Evolutionary conservation across 1,140 invertebrate species (phyloP), one percentile per base, ranked within the genome.

Genomic region (Sitodiplosis mosellana): DNA sequence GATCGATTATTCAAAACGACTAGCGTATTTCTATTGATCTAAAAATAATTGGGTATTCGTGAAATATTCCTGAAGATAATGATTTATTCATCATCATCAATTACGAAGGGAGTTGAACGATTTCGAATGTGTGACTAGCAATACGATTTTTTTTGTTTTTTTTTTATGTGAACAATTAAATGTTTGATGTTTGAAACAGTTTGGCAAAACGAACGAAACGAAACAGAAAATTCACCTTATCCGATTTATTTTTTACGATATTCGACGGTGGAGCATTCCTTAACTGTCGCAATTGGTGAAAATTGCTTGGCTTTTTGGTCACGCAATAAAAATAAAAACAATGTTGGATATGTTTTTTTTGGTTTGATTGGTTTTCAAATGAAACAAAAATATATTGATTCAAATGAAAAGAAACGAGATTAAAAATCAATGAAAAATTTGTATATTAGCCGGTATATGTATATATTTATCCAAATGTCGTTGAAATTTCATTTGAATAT

Each of bases 201-300:
- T 27, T 38, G 36, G 17, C 17, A 38, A 38, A 38, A 38, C 27
- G 27, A 27, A 27, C 17, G 14, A 38, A 38, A 38, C 27, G 27
- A 27, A 27, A 27, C 27, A 27, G 27, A 27, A 27, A 27, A 27
- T 27, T 27, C 73, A 87, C 85, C 84, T 89, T 85, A 57, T 82
- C 81, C 7, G 84, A 87, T 68, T 83, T 87, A 57, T 77, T 85
- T 75, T 80, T 87, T 64, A 76, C 75, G 63, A 82, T 64, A 73
- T 85, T 76, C 55, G 83, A 87, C 19, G 84, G 83, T 54, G 82
- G 81, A 46, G 82, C 83, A 70, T 82, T 77, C 61, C 83, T 76
- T 50, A 87, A 70, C 55, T 76, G 72, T 61, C 79, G 73, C 69
- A 87, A 76, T 58, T 80, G 73, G 60, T 78, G 18, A 20, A 17